Conservation (phyloP, 2,797 vertebrate genomes). For the Gymnocypris eckloni region DNA sequence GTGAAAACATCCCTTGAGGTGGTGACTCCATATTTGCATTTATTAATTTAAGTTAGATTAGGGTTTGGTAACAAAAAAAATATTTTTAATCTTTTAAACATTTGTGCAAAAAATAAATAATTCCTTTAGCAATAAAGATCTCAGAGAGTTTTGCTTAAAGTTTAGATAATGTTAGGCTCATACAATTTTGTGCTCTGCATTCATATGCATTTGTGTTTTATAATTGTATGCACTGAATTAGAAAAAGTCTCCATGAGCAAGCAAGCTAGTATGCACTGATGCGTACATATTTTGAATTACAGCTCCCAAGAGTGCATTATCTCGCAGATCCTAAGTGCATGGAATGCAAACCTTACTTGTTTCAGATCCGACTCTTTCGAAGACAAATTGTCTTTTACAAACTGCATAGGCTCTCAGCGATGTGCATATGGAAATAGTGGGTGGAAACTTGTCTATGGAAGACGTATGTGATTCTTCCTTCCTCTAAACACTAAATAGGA, state of each 20-base stretch:
- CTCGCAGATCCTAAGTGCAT: constrained; percentile 4
- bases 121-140: not conserved
- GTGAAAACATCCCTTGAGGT: not conserved
- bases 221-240: constrained; percentile 1
- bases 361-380: constrained; percentile 3
- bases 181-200: not conserved
- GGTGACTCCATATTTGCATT: not conserved
- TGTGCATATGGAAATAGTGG: constrained; percentile 27
- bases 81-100: not conserved
- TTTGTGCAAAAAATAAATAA: not conserved
- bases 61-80: not conserved
- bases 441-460: constrained; percentile 30
- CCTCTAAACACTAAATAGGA: constrained; percentile 20
- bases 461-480: constrained; percentile 3
- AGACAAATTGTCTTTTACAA: constrained; percentile 13
- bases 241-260: not conserved
- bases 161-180: not conserved
- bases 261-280: not conserved
- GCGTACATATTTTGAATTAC: constrained; percentile 30
- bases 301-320: constrained; percentile 16
- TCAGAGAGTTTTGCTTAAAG: not conserved
- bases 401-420: not conserved
- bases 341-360: constrained; percentile 17
- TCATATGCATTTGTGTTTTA: not conserved
- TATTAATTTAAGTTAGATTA: not conserved